Evolutionary conservation across 2,113 vertebrate genomes (phyloP), one percentile per base, ranked within the genome.

Genomic region (Bubo blakistoni): DNA sequence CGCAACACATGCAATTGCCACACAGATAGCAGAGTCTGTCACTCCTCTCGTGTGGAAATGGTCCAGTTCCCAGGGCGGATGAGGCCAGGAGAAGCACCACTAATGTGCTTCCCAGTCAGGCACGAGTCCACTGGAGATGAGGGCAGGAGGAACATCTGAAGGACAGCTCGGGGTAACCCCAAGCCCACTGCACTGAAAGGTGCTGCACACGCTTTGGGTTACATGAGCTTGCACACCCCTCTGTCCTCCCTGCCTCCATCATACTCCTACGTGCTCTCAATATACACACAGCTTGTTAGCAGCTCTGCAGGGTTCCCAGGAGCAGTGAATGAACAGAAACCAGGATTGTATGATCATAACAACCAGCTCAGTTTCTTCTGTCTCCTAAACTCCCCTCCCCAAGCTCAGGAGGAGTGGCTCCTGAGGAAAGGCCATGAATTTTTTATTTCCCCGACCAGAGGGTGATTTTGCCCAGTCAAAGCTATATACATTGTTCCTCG

Each of bases 261-360:
- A 36, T 21, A 51, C 21, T 67, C 65, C 91, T 44, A 2, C 0
- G 7, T 47, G 81, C 81, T 90, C 66, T 91, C 73, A 26, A 40
- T 84, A 66, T 54, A 57, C 77, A 86, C 83, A 85, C 84, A 94
- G 81, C 92, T 94, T 95, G 91, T 96, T 91, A 97, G 81, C 73
- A 72, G 65, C 92, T 76, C 86, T 6, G 8, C 70, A 18, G 96
- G 83, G 90, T 70, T 92, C 86, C 90, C 34, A 9, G 91, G 46
- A 87, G 95, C 81, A 34, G 62, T 89, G 89, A 94, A 94, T 85
- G 65, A 80, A 80, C 78, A 91, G 81, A 88, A 94, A 74, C n/a
- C 0, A 1, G 70, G 83, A 80, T 72, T 91, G 83, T 87, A 90
- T 34, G 80, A 74, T 91, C 86, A 55, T 78, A 94, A 96, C 93